Evolutionary conservation across 2,888 invertebrate species (phyloP), one percentile per base, ranked within the genome.

Genomic region (Lissocephala sabroskyi): DNA sequence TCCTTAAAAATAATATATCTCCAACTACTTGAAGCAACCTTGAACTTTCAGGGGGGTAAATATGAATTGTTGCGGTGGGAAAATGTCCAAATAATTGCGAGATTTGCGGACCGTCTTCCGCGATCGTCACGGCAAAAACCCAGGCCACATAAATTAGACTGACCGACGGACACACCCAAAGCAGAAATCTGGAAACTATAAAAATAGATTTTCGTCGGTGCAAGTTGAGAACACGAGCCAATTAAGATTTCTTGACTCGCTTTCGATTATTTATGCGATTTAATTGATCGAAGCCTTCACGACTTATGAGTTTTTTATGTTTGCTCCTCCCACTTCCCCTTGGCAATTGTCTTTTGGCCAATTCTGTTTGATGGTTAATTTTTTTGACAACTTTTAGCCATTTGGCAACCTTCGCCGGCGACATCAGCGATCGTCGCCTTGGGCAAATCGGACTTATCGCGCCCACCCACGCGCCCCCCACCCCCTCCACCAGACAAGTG

Each of bases 281-380:
- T 68, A 68, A 68, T 76, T 68, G 68, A 68, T 77, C 68, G 65
- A 57, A 54, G 45, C 56, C 62, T 76, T 73, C 74, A 74, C 68
- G 74, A 76, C 70, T 68, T 23, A n/a, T 37, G 19, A 35, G 18
- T 33, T 29, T 18, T 40, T 43, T 47, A 46, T 49, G 28, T 39
- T 16, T 45, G 19, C 33, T 36, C 11, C 30, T 36, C 11, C 30
- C 23, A 45, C 46, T 52, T 63, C 44, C 48, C 46, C 50, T 59
- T 49, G 54, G 33, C 48, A 50, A 44, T 59, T 55, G 53, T 52
- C 45, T 45, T 11, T 33, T n/a, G 7, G 11, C 13, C 7, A 6
- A 7, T 29, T 44, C 53, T 40, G 47, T 30, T 37, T 49, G 41
- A 40, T 40, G 40, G 29, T 49, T 54, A 36, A 54, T 52, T 45